phyloP scores from a whole-genome alignment of 1,140 invertebrate species.

The Chymomyza costata region DNA sequence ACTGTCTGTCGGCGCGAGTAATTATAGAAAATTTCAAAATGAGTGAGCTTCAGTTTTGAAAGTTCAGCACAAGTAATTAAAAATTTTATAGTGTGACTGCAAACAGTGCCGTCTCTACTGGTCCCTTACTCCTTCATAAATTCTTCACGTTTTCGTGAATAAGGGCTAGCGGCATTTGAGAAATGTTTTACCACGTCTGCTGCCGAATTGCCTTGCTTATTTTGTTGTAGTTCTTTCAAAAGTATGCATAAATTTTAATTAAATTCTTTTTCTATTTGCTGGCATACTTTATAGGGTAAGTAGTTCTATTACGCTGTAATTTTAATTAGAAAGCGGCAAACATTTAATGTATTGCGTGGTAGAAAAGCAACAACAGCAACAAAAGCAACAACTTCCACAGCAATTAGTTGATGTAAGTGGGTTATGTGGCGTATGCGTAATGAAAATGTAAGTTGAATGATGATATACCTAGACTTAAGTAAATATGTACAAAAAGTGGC shows the following conservation, averaged over 20 bases:
- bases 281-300: slow-evolving; percentile 10
- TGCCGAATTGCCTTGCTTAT: slow-evolving; percentile 26
- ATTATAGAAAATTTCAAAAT: slow-evolving; percentile 47
- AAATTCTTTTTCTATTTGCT: slow-evolving; percentile 30
- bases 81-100: slow-evolving; percentile 27
- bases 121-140: no score
- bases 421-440: not conserved
- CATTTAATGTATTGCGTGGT: no score
- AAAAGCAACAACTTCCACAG: slow-evolving; percentile 16
- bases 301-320: slow-evolving; percentile 11
- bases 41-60: slow-evolving; percentile 25
- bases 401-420: slow-evolving; percentile 6
- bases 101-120: slow-evolving; percentile 16
- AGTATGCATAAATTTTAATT: slow-evolving; percentile 38
- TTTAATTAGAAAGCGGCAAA: slow-evolving; percentile 39
- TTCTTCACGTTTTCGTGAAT: no score
- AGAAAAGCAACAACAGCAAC: slow-evolving; percentile 3
- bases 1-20: slow-evolving; percentile 7
- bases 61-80: slow-evolving; percentile 44
- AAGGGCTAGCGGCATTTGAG: no score
- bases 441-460: no score
- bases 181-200: no score
- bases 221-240: slow-evolving; percentile 26
- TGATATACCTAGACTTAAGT: no score
- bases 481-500: no score